Conservation (phyloP, 2,888 invertebrate species). For the Sussaba pulchella region DNA sequence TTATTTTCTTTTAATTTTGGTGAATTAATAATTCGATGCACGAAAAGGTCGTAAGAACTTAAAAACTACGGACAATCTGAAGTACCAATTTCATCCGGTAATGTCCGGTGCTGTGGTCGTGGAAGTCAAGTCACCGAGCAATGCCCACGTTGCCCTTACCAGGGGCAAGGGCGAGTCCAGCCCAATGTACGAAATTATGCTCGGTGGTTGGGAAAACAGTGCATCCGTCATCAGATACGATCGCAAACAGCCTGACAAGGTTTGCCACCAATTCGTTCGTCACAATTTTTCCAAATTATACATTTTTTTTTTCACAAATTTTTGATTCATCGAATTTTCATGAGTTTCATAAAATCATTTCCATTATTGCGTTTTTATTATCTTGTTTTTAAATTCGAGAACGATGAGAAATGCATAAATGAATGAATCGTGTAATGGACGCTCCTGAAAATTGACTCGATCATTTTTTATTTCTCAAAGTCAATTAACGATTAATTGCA, state of each 20-base stretch:
- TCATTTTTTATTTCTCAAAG: no score
- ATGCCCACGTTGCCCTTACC: conserved; percentile 88
- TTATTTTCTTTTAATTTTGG: not conserved
- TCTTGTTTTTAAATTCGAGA: no score
- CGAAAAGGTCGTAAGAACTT: conserved; percentile 86
- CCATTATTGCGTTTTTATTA: no score
- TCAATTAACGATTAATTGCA: no score
- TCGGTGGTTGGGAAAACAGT: conserved; percentile 89
- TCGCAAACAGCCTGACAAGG: conserved; percentile 88
- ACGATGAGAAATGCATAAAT: no score
- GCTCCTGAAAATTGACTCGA: no score
- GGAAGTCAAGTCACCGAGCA: conserved; percentile 87
- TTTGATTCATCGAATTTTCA: not conserved
- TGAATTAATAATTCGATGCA: conserved; percentile 39
- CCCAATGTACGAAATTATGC: conserved; percentile 89
- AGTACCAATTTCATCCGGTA: conserved; percentile 87
- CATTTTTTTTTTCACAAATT: not conserved
- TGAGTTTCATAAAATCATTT: not conserved
- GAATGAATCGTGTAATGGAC: no score
- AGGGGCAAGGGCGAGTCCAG: conserved; percentile 86
- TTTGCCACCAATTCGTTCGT: conserved; percentile 77
- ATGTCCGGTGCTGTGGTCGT: conserved; percentile 86
- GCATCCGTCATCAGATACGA: conserved; percentile 88
- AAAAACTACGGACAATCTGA: conserved; percentile 86
- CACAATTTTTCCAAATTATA: conserved; percentile 16